Base-by-base conservation (phyloP, 2,888 invertebrate species). In the Hemaris fuciformis region DNA sequence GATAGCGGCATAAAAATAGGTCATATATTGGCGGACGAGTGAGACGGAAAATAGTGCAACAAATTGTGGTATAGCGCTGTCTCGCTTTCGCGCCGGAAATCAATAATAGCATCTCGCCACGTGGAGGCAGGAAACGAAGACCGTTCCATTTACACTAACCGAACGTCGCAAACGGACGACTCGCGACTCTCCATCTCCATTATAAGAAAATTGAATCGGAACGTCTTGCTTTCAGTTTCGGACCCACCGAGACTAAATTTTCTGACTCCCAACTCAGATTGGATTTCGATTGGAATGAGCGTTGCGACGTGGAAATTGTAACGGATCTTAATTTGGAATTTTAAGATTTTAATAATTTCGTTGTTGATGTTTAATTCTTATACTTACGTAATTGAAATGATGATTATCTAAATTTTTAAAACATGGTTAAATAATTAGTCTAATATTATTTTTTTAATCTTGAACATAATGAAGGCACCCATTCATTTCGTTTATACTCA, bases 1-100 rank as follows among this genome's bases (percentile, higher is more conserved):
- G 85, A 87, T 90, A 89, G 84, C 87, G 80, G 86, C 81, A 89
- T 89, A 92, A 91, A 92, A 92, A 92, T 92, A 91, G 92, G 92
- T 92, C 92, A 92, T 92, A 91, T 89, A 92, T 92, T 89, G 89
- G 91, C 87, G 87, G 80, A 83, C 60, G 83, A 91, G 71, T 13
- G 83, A 73, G 85, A 91, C 77, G 72, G 78, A 90, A 92, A 89
- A 91, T 91, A 90, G 91, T 91, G 90, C 92, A 91, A 91, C 90
- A 91, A 91, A 91, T 91, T 88, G 80, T 86, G 81, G 86, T 87
- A 91, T 82, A 73, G 85, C 85, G 81, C 67, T 72, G 79, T 91
- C 91, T 79, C 87, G 67, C 74, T 91, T 83, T 75, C 70, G 82
- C 88, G 85, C 91, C 91, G 91, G 93, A 93, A 93, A 92, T 92